Percentiles rank a stretch among this genome's conserved stretches.
Conservation (phyloP, 2,113 vertebrate species). For the Rhizomys pruinosus region DNA sequence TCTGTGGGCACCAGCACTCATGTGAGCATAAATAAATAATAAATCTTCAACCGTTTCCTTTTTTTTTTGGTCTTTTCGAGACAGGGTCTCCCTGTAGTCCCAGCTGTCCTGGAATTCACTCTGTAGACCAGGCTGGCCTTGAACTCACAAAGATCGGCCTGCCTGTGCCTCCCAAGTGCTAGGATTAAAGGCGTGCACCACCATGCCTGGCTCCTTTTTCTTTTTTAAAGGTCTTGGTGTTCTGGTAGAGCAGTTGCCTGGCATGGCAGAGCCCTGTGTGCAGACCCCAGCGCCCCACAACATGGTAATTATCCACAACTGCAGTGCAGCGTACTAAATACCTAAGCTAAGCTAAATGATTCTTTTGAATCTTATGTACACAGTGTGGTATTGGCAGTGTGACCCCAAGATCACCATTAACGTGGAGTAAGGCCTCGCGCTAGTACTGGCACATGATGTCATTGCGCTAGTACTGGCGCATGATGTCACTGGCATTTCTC, state of each 20-base stretch:
- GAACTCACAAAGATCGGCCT: too few relatives aligned
- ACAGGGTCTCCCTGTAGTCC: too few relatives aligned
- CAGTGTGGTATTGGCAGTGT: not conserved
- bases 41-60: too few relatives aligned
- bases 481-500: not conserved
- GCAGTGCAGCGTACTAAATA: not conserved
- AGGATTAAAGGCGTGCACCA: too few relatives aligned
- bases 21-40: too few relatives aligned
- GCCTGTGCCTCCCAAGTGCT: too few relatives aligned
- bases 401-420: not conserved
- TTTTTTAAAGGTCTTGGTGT: not conserved
- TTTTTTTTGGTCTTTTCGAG: too few relatives aligned
- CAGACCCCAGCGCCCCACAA: not conserved
- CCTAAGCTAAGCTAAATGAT: not conserved
- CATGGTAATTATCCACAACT: not conserved
- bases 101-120: too few relatives aligned
- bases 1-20: too few relatives aligned
- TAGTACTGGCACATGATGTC: not conserved
- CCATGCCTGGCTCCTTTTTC: too few relatives aligned
- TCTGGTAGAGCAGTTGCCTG: not conserved
- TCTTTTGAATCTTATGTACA: not conserved
- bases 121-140: too few relatives aligned
- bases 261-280: not conserved
- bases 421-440: not conserved
- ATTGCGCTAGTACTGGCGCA: not conserved